phyloP scores from a whole-genome alignment of 2,113 vertebrate genomes.

The Cyanoramphus novaezelandiae region DNA sequence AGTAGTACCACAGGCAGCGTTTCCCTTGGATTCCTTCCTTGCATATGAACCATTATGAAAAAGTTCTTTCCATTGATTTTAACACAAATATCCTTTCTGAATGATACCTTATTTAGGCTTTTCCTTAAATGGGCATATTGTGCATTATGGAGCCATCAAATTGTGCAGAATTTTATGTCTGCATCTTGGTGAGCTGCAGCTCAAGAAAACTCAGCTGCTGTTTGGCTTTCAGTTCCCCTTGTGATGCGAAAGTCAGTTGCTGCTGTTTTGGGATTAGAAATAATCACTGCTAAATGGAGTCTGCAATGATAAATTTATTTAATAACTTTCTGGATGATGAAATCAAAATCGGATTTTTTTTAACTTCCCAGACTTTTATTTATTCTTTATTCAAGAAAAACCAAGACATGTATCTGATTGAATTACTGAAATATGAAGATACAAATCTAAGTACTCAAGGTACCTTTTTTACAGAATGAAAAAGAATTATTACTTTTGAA shows the following conservation, averaged over 20 bases:
- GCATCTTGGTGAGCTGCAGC: not conserved
- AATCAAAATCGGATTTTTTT: not conserved
- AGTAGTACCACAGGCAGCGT: not conserved
- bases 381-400: not conserved
- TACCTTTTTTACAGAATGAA: not conserved
- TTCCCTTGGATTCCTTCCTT: not conserved
- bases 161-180: not conserved
- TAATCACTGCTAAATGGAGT: not conserved
- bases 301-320: not conserved
- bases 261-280: not conserved
- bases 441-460: not conserved
- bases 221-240: not conserved
- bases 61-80: not conserved
- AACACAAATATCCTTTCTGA: not conserved
- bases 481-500: not conserved
- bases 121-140: not conserved
- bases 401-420: not conserved
- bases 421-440: not conserved
- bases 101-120: not conserved
- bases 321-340: not conserved
- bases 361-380: not conserved
- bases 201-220: not conserved
- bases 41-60: not conserved
- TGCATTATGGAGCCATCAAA: not conserved
- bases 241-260: not conserved